Evolutionary conservation across 2,797 vertebrate genomes (phyloP), one percentile per base, ranked within the genome.

Genomic region (Hapalemur alaotrensis): DNA sequence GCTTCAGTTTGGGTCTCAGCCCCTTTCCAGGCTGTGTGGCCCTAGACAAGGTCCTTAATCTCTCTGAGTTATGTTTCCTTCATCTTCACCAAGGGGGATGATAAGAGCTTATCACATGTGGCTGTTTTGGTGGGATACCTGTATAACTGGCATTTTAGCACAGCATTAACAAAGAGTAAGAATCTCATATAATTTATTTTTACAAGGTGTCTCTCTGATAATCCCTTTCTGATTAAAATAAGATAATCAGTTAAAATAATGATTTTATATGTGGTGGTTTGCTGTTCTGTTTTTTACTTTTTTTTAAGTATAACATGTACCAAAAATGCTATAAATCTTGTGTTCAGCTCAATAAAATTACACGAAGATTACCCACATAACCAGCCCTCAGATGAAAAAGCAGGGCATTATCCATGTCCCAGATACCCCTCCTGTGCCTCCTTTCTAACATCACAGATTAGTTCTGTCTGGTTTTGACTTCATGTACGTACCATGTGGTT

Each of bases 401-500:
- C 5, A 9, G 48, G 41, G 5, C 23, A 5, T 32, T 50, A 13
- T 5, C 22, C 41, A 4, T 4, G 5, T 20, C 28, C 54, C 54
- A 18, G 23, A 57, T 65, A 46, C 70, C 67, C 30, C 1, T 0
- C 20, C 48, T 1, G 43, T 14, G 13, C 18, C 28, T 28, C 25
- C 8, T 50, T 70, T 38, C 67, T 20, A 15, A 54, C 30, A 12
- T 46, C 75, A 10, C 18, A 10, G 38, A 17, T 17, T 3, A 17
- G 11, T 52, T 57, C 28, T 10, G 25, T 63, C 65, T 23, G 38
- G 5, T 52, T 89, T 89, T 7, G 10, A 15, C 13, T 18, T 57
- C 8, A 5, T 38, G 0, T 17, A 22, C n/a, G 18, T 46, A 6
- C 22, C 28, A 0, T 4, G 1, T 11, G 46, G 17, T 32, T 61